Evolutionary conservation across 2,113 vertebrate species (phyloP).

Genomic region (Hucho hucho): DNA sequence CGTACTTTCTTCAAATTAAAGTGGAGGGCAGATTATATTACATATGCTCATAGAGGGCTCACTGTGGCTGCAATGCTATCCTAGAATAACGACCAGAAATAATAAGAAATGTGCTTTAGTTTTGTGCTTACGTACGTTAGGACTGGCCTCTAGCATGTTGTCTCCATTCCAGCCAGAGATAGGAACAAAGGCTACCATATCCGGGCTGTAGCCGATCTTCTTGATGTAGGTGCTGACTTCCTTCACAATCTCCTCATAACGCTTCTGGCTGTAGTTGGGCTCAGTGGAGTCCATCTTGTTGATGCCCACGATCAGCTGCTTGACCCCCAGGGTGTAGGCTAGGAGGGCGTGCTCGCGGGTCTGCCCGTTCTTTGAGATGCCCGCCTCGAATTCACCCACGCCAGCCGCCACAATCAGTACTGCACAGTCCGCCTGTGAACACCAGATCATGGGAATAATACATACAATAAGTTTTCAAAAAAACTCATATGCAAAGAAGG

Average conservation of each 20-base stretch:
- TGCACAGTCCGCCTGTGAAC: conserved; percentile 67
- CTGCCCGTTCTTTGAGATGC: conserved; percentile 98
- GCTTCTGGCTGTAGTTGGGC: conserved; percentile 96
- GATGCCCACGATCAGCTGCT: conserved; percentile 94
- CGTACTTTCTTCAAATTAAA: no score
- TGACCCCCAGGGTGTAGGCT: conserved; percentile 95
- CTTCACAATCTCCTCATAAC: conserved; percentile 96
- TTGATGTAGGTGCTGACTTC: conserved; percentile 99
- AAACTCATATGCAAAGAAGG: no score
- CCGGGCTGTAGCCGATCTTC: conserved; percentile 98
- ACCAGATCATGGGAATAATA: background rate
- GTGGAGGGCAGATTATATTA: no score
- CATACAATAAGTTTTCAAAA: no score
- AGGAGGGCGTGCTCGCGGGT: conserved; percentile 96
- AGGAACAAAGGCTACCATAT: conserved; percentile 93
- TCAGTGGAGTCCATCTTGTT: conserved; percentile 99
- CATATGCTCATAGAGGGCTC: no score
- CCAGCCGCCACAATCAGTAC: conserved; percentile 95
- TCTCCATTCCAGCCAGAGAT: conserved; percentile 98
- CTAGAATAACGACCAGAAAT: background rate
- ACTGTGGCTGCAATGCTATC: background rate
- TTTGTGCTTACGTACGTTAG: conserved; percentile 79
- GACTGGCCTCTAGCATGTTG: conserved; percentile 96
- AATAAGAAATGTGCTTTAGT: background rate
- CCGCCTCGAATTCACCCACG: conserved; percentile 94